Base-by-base conservation (phyloP, 1,140 invertebrate genomes). In the Atta texana region DNA sequence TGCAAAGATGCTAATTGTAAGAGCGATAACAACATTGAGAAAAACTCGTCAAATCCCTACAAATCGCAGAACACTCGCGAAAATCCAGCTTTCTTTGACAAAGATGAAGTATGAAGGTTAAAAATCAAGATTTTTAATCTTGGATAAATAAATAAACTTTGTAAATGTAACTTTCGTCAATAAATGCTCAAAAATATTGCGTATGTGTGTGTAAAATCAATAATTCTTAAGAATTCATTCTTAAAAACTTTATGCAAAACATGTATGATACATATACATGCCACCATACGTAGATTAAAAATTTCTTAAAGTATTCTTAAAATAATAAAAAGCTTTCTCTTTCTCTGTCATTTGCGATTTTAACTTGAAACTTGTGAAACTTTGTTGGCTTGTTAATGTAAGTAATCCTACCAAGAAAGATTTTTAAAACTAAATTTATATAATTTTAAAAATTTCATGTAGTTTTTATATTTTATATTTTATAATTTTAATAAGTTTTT, bases 81-180 rank as follows among this genome's bases (percentile, higher is more conserved):
- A 59, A 90, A 90, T 77, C 88, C 71, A 12, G 72, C 64, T 16
- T 89, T 89, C 51, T 53, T 21, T 0, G 28, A 72, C 44, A 89
- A 87, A 10, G 88, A 90, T 63, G 88, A 90, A 44, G 34, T n/a
- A 16, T 87, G 64, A 71, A 12, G 74, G 14, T 18, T 39, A 51
- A 24, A 16, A 12, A 53, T n/a, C 21, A 16, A 16, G 0, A 5
- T 64, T 18, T n/a, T n/a, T n/a, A n/a, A n/a, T n/a, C n/a, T n/a
- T 21, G n/a, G 6, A 3, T 39, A 72, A 72, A 3, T 5, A 49
- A 72, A 3, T 5, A 49, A 39, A 39, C 16, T 24, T 31, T 24
- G 8, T 16, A 10, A 16, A 31, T 49, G 6, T 59, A 39, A 49
- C 5, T 21, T n/a, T 59, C 12, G 3, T 28, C 12, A 51, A 21